phyloP scores from a whole-genome alignment of 2,888 invertebrate species.

The Operophtera brumata region DNA sequence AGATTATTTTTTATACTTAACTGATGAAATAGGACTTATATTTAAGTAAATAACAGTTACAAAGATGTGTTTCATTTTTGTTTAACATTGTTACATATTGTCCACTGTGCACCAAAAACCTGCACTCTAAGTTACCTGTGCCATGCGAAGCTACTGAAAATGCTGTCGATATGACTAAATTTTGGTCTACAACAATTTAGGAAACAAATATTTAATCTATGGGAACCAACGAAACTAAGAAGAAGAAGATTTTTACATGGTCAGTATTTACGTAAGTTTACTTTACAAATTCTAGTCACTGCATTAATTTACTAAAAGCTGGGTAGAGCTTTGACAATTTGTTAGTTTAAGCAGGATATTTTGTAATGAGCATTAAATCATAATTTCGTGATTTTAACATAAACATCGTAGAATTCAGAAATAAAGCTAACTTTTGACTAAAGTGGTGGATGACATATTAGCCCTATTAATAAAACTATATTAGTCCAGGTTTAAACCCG shows the following conservation, averaged over 20 bases:
- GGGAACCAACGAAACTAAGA: too few species aligned
- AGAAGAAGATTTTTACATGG: too few species aligned
- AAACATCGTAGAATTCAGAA: not conserved
- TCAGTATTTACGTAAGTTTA: conserved; percentile 27
- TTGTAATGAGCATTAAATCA: conserved; percentile 52
- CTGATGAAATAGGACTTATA: too few species aligned
- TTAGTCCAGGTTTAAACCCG: too few species aligned
- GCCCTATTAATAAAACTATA: not conserved
- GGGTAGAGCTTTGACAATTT: conserved; percentile 48
- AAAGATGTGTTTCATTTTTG: conserved; percentile 14
- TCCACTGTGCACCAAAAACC: too few species aligned
- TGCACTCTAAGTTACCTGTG: too few species aligned
- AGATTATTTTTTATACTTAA: too few species aligned
- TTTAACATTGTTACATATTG: conserved; percentile 16
- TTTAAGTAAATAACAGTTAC: too few species aligned
- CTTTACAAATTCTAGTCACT: conserved; percentile 37
- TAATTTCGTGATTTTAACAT: conserved; percentile 45
- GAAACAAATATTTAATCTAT: too few species aligned
- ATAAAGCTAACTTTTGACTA: not conserved
- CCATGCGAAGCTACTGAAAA: too few species aligned
- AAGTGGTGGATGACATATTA: not conserved
- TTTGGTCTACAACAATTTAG: too few species aligned
- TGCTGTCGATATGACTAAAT: too few species aligned
- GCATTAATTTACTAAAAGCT: conserved; percentile 18
- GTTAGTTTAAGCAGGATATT: conserved; percentile 53